Percentiles rank a stretch among this genome's conserved stretches.
Conservation (phyloP, 1,140 invertebrate species). For the Leptoteleia sp. region DNA sequence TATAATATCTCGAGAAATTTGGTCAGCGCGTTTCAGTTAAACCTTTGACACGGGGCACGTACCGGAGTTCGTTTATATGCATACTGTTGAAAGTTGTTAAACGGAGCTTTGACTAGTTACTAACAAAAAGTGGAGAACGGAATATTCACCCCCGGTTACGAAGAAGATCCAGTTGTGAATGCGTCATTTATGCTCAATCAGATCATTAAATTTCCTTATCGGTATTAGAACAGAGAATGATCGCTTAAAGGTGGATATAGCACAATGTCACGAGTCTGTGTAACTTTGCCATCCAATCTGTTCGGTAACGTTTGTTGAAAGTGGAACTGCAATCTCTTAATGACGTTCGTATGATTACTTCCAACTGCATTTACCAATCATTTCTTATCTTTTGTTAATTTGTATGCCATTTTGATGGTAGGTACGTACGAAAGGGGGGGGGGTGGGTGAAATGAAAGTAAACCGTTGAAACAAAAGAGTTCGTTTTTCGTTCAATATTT, state of each 20-base stretch:
- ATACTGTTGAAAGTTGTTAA: neutral
- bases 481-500: too few species aligned
- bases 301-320: neutral
- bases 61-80: neutral
- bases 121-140: conserved; percentile 1
- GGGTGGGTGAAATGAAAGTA: too few species aligned
- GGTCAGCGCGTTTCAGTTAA: neutral
- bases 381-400: too few species aligned
- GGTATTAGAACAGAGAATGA: conserved; percentile 10
- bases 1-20: neutral
- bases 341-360: too few species aligned
- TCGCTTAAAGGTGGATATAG: neutral
- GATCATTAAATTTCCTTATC: conserved; percentile 2
- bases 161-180: conserved; percentile 4
- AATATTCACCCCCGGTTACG: neutral
- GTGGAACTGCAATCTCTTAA: neutral
- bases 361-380: too few species aligned
- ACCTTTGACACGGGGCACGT: neutral
- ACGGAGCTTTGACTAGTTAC: conserved; percentile 1
- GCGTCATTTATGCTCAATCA: conserved; percentile 1
- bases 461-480: too few species aligned
- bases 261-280: too few species aligned
- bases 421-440: too few species aligned
- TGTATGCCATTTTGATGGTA: too few species aligned
- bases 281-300: neutral